phyloP scores from a whole-genome alignment of 2,797 vertebrate species.

The Sebastes oblongus region DNA sequence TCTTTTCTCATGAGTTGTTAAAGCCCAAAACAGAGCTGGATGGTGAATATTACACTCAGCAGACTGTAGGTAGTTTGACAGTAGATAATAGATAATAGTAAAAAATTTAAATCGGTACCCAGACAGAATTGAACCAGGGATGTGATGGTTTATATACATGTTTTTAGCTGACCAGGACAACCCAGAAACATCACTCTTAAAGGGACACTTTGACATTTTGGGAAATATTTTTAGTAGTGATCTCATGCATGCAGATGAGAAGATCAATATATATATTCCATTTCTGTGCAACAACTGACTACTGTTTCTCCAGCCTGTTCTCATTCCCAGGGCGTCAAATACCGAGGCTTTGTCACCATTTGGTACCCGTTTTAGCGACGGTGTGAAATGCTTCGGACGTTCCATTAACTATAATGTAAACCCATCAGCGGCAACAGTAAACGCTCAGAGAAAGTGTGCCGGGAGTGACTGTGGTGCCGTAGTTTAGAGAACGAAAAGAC shows the following conservation, averaged over 20 bases:
- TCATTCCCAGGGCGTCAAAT: too few species aligned
- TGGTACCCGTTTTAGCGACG: too few species aligned
- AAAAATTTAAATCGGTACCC: background rate
- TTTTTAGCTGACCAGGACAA: background rate
- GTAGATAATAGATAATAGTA: background rate
- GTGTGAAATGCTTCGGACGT: too few species aligned
- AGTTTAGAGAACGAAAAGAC: too few species aligned
- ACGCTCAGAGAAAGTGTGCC: too few species aligned
- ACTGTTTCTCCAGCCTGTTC: background rate
- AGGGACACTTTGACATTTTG: slow-evolving; percentile 17
- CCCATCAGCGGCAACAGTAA: too few species aligned
- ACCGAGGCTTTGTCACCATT: too few species aligned
- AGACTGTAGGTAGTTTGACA: background rate
- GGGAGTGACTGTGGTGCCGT: too few species aligned
- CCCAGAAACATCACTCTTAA: background rate
- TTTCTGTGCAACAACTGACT: background rate
- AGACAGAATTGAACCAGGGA: background rate
- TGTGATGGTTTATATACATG: background rate
- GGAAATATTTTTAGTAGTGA: background rate
- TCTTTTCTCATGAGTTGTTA: background rate
- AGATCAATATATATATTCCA: background rate
- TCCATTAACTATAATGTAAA: too few species aligned
- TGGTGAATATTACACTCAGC: background rate
- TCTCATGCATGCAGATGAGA: slow-evolving; percentile 5
- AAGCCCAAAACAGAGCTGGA: background rate